phyloP scores from a whole-genome alignment of 1,140 invertebrate genomes.

The Calycopis cecrops region DNA sequence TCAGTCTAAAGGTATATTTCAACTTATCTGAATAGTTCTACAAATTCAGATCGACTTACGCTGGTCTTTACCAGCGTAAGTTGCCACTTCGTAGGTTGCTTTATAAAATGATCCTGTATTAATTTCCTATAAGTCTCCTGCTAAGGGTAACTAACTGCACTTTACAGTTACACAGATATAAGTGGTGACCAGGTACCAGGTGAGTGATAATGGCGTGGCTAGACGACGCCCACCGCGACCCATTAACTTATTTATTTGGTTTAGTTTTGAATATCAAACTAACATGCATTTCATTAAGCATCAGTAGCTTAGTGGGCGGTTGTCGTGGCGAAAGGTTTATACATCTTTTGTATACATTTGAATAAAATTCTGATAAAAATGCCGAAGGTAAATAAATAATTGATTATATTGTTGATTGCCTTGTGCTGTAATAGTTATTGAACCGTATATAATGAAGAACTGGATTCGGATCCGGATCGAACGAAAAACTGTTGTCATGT shows the following conservation, averaged over 20 bases:
- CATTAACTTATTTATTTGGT: background rate
- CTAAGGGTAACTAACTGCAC: background rate
- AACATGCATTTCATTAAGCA: background rate
- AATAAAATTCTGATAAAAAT: background rate
- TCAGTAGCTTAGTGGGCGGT: background rate
- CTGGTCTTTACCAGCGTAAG: background rate
- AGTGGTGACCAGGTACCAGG: background rate
- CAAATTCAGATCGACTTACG: too few species aligned
- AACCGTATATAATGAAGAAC: too few species aligned
- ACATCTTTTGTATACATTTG: background rate
- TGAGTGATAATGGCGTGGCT: background rate
- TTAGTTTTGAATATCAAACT: background rate
- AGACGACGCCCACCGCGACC: slow-evolving; percentile 1
- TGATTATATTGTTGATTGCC: too few species aligned
- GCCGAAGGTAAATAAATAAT: too few species aligned
- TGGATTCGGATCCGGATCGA: too few species aligned
- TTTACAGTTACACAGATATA: background rate
- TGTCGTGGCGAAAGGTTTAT: background rate
- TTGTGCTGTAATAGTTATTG: too few species aligned
- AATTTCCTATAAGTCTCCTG: background rate
- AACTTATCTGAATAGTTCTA: too few species aligned
- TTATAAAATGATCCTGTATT: background rate
- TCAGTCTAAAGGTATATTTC: too few species aligned
- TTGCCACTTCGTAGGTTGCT: background rate
- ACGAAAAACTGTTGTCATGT: too few species aligned